These are phyloP conservation scores for Ammodytes marinus DNA, from an alignment of 2,113 vertebrate genomes.

Conservation along the genomic window DNA sequence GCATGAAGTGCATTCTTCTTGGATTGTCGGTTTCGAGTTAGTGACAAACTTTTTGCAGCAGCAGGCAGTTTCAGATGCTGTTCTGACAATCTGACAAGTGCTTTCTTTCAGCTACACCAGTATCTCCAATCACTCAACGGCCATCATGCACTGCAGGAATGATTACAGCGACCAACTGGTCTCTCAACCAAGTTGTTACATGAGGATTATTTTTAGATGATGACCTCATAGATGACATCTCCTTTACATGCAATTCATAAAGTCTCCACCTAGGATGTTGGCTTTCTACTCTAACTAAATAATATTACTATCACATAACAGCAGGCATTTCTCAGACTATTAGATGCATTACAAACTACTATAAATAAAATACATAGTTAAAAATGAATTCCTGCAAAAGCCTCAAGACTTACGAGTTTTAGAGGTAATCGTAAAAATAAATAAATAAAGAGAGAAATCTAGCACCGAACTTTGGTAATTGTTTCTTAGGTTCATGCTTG, in stretches of 20 bases:
- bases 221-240: background rate
- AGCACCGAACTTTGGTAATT: slow-evolving; percentile 24
- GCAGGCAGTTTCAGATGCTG: background rate
- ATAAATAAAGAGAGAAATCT: background rate
- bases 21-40: no score
- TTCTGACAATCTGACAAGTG: background rate
- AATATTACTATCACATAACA: background rate
- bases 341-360: background rate
- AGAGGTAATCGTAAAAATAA: background rate
- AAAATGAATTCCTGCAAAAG: background rate
- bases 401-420: background rate
- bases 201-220: background rate
- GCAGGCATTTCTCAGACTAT: background rate
- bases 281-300: background rate
- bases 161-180: background rate
- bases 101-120: background rate
- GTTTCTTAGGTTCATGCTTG: background rate
- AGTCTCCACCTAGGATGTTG: background rate
- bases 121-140: background rate
- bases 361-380: background rate
- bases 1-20: no score
- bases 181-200: background rate
- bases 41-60: no score
- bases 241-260: background rate
- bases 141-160: background rate